Conservation (phyloP, 2,888 invertebrate genomes). For the Andrena flavipes region DNA sequence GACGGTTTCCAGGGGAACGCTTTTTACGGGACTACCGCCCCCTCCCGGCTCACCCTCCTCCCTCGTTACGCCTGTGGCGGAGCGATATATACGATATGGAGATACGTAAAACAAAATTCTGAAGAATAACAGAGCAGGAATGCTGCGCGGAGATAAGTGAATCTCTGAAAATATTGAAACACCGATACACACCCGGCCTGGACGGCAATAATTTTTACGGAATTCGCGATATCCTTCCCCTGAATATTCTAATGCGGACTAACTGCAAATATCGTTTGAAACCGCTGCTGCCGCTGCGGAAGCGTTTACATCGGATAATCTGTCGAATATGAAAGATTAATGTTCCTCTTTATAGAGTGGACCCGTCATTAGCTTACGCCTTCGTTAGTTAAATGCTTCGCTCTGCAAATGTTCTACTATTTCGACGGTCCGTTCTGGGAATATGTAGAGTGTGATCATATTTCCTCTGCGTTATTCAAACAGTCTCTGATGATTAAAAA, state of each 20-base stretch:
- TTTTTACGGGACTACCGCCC: constrained; percentile 30
- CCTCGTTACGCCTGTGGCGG: constrained; percentile 17
- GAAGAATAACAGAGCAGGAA: constrained; percentile 57
- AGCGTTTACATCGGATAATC: background rate
- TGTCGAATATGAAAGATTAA: background rate
- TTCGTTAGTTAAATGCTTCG: too few relatives aligned
- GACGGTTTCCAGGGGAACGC: constrained; percentile 43
- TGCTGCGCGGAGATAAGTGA: constrained; percentile 57
- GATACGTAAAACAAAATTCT: constrained; percentile 58
- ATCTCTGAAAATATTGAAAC: constrained; percentile 64
- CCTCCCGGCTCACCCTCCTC: too few relatives aligned
- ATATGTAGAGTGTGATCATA: too few relatives aligned
- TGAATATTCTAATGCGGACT: constrained; percentile 27
- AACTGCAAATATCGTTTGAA: constrained; percentile 10
- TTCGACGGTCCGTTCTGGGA: too few relatives aligned
- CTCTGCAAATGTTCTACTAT: too few relatives aligned
- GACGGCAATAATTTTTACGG: constrained; percentile 47
- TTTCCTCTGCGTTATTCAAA: too few relatives aligned
- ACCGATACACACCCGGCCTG: constrained; percentile 45
- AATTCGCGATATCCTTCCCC: constrained; percentile 32
- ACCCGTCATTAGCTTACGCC: background rate
- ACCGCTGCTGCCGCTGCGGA: background rate
- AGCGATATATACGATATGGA: constrained; percentile 45
- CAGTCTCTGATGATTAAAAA: too few relatives aligned
- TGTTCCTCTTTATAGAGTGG: background rate